A percentile compares a stretch with the other conserved stretches of the same genome.
These are phyloP conservation scores for Diachasma alloeum DNA, from an alignment of 1,140 invertebrate species.

Conservation along the genomic window DNA sequence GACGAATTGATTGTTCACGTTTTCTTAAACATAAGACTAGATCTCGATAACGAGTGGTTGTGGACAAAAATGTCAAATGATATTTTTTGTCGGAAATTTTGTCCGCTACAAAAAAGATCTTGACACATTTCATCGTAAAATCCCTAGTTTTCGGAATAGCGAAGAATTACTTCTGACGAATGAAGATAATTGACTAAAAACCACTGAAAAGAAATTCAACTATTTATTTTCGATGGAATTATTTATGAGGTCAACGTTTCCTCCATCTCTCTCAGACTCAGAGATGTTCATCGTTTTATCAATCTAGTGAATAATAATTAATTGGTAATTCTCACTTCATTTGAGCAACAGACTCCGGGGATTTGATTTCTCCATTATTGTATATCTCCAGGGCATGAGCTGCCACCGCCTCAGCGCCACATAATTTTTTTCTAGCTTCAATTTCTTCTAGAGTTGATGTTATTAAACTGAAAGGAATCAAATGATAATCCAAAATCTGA, in stretches of 20 bases:
- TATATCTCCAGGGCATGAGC: conserved; percentile 43
- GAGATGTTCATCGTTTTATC: too few relatives aligned
- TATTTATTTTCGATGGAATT: too few relatives aligned
- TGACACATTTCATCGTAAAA: too few relatives aligned
- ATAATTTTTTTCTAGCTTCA: conserved; percentile 38
- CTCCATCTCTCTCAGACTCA: too few relatives aligned
- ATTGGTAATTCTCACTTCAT: conserved; percentile 33
- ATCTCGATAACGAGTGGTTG: background rate
- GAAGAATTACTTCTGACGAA: too few relatives aligned
- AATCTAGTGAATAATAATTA: conserved; percentile 10
- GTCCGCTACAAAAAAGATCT: background rate
- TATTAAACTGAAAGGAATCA: conserved; percentile 34
- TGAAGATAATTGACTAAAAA: too few relatives aligned
- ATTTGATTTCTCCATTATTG: conserved; percentile 45
- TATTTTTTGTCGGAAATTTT: background rate
- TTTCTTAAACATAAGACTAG: too few relatives aligned
- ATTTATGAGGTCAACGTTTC: too few relatives aligned
- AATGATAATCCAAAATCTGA: background rate
- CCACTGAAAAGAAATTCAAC: too few relatives aligned
- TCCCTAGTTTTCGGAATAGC: too few relatives aligned
- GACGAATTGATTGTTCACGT: too few relatives aligned
- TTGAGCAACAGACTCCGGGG: conserved; percentile 36
- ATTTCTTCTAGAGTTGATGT: conserved; percentile 48
- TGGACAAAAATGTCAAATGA: background rate
- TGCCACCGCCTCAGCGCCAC: conserved; percentile 35